Evolutionary conservation across 2,888 invertebrate species (phyloP).

Genomic region (Leptinotarsa peninsularis): DNA sequence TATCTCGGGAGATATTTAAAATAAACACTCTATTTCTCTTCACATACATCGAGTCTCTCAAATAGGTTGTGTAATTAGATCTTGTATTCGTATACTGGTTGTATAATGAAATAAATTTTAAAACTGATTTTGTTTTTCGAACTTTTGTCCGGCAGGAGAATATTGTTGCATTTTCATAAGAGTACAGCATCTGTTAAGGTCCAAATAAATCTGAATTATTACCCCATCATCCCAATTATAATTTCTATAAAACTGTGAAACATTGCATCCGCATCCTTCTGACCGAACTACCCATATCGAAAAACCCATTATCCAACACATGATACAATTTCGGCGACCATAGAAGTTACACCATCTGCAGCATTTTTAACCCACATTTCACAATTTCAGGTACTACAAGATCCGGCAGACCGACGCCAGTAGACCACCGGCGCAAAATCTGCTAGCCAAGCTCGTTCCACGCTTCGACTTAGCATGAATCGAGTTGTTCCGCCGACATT

Average conservation of each 20-base stretch:
- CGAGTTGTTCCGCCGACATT: conserved; percentile 28
- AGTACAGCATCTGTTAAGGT: no score
- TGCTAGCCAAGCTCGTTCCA: conserved; percentile 4
- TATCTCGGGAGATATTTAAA: no score
- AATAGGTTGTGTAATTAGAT: no score
- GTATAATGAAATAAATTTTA: no score
- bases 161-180: no score
- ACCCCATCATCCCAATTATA: no score
- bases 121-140: no score
- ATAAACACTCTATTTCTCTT: no score
- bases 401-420: conserved; percentile 11
- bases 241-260: not conserved
- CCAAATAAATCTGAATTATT: not conserved
- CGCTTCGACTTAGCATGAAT: conserved; percentile 21
- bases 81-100: no score
- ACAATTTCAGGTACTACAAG: not conserved
- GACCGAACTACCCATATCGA: not conserved
- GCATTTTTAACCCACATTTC: not conserved
- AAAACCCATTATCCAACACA: not conserved
- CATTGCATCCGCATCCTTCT: not conserved
- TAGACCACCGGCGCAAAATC: conserved; percentile 30
- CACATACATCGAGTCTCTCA: no score
- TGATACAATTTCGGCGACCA: not conserved
- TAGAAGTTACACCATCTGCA: not conserved
- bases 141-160: no score